These are phyloP conservation scores for Catocala fraxini DNA, from an alignment of 2,888 invertebrate species.

Conservation along the genomic window DNA sequence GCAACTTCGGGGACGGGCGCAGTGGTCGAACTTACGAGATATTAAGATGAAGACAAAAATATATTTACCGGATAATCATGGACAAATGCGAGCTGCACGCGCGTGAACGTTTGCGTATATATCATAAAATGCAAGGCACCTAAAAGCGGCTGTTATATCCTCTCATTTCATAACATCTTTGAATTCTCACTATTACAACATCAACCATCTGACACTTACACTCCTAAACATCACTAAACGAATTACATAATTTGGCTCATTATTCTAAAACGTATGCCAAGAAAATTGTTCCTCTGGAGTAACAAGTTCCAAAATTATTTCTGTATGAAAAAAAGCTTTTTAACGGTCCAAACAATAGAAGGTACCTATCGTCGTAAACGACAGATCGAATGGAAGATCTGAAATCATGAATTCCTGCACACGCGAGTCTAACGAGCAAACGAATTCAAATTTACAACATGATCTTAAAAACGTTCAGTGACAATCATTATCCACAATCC, in stretches of 20 bases:
- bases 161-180: conserved; percentile 65
- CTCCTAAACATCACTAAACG: conserved; percentile 58
- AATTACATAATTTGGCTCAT: conserved; percentile 77
- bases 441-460: conserved; percentile 35
- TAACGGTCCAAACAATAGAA: conserved; percentile 32
- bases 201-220: conserved; percentile 68
- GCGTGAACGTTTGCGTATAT: conserved; percentile 7
- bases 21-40: too few species aligned
- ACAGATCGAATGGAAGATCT: conserved; percentile 32
- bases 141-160: conserved; percentile 63
- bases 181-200: conserved; percentile 62
- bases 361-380: conserved; percentile 21
- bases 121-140: conserved; percentile 69
- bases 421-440: conserved; percentile 55
- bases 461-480: conserved; percentile 28
- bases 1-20: too few species aligned
- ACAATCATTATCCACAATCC: conserved; percentile 38
- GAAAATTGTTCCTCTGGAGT: conserved; percentile 59
- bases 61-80: too few species aligned
- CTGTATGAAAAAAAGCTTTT: conserved; percentile 35
- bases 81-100: conserved; percentile 28
- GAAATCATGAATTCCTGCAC: conserved; percentile 32
- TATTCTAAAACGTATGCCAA: conserved; percentile 75
- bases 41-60: too few species aligned
- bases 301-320: conserved; percentile 50